A percentile compares a stretch with the other conserved stretches of the same genome.
phyloP scores from a whole-genome alignment of 1,140 invertebrate genomes.

The Hyphantria cunea region DNA sequence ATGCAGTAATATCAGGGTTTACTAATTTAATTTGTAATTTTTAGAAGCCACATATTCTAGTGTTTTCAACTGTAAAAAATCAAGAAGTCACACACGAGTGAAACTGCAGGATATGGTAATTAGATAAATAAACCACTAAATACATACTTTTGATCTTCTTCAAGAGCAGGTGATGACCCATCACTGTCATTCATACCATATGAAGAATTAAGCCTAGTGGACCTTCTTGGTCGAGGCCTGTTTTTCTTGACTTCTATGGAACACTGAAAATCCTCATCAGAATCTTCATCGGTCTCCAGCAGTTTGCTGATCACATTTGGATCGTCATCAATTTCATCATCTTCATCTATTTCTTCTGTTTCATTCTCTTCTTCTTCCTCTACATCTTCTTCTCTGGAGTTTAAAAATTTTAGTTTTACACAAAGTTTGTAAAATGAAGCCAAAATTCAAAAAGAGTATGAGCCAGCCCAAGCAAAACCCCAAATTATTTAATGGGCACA shows the following conservation, averaged over 20 bases:
- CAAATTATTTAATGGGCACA: no score
- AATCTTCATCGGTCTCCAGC: slow-evolving; percentile 61
- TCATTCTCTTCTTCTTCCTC: slow-evolving; percentile 50
- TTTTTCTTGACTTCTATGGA: slow-evolving; percentile 36
- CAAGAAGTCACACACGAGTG: no score
- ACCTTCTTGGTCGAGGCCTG: slow-evolving; percentile 46
- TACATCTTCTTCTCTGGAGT: slow-evolving; percentile 41
- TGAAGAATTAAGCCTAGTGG: slow-evolving; percentile 44
- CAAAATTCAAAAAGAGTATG: no score
- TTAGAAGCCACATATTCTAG: no score
- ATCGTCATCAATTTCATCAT: slow-evolving; percentile 71
- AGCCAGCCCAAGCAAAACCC: no score
- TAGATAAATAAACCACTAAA: no score
- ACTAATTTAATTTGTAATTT: no score
- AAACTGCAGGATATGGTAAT: no score
- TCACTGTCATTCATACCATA: slow-evolving; percentile 52
- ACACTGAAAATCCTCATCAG: slow-evolving; percentile 56
- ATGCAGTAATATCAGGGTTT: no score
- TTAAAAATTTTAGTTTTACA: slow-evolving; percentile 2
- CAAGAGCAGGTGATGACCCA: slow-evolving; percentile 38
- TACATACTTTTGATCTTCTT: slow-evolving; percentile 35
- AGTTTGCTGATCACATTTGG: slow-evolving; percentile 64
- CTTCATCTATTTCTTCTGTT: slow-evolving; percentile 45
- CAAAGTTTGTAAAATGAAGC: not conserved
- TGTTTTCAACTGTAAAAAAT: no score